Evolutionary conservation across 2,113 vertebrate species (phyloP).

Genomic region (Chinchilla lanigera): DNA sequence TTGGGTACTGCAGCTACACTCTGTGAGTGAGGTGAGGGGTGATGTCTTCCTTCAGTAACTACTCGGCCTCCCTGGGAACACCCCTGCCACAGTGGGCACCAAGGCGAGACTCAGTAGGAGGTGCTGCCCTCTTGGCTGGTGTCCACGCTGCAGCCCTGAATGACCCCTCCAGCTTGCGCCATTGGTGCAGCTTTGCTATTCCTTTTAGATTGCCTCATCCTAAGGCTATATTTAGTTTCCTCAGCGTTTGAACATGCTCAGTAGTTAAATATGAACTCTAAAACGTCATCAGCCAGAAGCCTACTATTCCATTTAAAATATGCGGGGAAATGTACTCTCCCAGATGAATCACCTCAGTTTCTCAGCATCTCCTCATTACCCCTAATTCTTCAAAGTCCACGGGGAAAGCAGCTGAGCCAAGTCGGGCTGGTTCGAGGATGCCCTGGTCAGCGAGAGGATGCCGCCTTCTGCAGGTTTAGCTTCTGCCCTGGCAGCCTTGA

Average conservation of each 20-base stretch:
- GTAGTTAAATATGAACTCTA: slow-evolving; percentile 34
- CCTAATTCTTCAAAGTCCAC: not conserved
- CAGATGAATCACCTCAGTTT: not conserved
- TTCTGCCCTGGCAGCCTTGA: not conserved
- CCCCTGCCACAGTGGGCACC: not conserved
- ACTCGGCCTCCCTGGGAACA: not conserved
- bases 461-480: not conserved
- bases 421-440: not conserved
- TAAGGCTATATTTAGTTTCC: slow-evolving; percentile 56
- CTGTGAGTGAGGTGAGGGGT: not conserved
- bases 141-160: not conserved
- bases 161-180: not conserved
- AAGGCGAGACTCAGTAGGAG: not conserved
- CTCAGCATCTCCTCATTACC: not conserved
- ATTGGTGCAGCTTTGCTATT: not conserved
- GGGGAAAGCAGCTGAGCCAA: not conserved
- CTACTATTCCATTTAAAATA: not conserved
- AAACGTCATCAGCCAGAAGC: not conserved
- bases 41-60: not conserved
- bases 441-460: not conserved
- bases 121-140: not conserved
- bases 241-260: not conserved
- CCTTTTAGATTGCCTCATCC: not conserved
- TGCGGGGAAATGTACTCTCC: not conserved
- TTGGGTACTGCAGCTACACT: accelerated